These are phyloP conservation scores for Tigriopus californicus DNA, from an alignment of 2,888 invertebrate genomes.

Conservation along the genomic window DNA sequence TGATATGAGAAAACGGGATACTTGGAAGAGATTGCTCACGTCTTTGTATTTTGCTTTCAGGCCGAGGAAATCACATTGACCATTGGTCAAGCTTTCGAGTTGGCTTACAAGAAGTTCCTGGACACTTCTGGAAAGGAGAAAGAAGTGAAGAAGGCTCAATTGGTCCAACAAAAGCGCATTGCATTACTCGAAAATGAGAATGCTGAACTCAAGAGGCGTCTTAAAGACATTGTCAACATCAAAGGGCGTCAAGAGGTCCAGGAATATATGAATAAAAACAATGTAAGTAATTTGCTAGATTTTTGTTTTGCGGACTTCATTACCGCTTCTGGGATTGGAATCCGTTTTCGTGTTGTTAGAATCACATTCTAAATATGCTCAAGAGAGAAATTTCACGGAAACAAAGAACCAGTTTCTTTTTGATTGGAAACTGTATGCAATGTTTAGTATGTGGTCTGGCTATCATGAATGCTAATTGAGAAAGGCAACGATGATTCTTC, in stretches of 20 bases:
- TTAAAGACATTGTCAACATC: slow-evolving; percentile 42
- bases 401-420: too few species aligned
- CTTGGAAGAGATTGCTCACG: background rate
- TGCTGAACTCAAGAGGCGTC: slow-evolving; percentile 55
- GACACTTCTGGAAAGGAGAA: slow-evolving; percentile 76
- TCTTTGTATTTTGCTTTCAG: slow-evolving; percentile 22
- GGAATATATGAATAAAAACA: slow-evolving; percentile 25
- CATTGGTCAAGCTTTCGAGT: slow-evolving; percentile 93
- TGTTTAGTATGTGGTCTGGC: too few species aligned
- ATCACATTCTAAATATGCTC: too few species aligned
- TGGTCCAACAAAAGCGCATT: slow-evolving; percentile 63
- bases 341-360: too few species aligned
- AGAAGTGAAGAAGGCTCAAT: slow-evolving; percentile 54
- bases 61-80: slow-evolving; percentile 94
- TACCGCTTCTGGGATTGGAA: too few species aligned
- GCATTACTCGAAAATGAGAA: slow-evolving; percentile 71
- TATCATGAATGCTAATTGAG: too few species aligned
- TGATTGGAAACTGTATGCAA: too few species aligned
- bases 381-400: too few species aligned
- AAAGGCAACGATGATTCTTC: too few species aligned
- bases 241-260: slow-evolving; percentile 23
- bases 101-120: slow-evolving; percentile 77
- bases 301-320: too few species aligned
- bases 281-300: slow-evolving; percentile 23
- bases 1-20: background rate